These are phyloP conservation scores for Siphamia tubifer DNA, from an alignment of 2,113 vertebrate species.

Conservation along the genomic window DNA sequence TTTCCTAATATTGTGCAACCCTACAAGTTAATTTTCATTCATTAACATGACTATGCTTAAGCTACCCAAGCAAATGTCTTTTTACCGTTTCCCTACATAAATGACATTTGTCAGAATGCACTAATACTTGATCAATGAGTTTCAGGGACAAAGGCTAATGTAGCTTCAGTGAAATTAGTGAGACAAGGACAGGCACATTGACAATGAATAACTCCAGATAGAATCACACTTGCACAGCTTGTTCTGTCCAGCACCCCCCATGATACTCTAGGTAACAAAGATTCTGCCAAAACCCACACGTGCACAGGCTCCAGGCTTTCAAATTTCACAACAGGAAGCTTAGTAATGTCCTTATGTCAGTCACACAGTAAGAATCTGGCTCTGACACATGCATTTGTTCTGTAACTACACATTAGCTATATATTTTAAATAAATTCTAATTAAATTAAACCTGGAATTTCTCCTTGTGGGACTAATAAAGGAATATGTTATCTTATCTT, in stretches of 20 bases:
- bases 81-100: too few relatives aligned
- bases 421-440: too few relatives aligned
- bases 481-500: too few relatives aligned
- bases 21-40: too few relatives aligned
- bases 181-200: background rate
- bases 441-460: too few relatives aligned
- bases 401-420: background rate
- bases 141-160: background rate
- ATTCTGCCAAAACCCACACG: constrained; percentile 37
- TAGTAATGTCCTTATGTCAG: constrained; percentile 17
- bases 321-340: constrained; percentile 25
- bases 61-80: too few relatives aligned
- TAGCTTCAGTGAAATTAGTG: background rate
- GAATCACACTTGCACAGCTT: constrained; percentile 12
- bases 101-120: background rate
- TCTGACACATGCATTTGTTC: background rate
- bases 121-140: background rate
- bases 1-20: too few relatives aligned
- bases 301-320: constrained; percentile 2
- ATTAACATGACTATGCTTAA: too few relatives aligned
- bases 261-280: background rate
- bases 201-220: background rate
- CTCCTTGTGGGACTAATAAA: too few relatives aligned
- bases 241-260: background rate
- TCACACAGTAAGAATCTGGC: constrained; percentile 6